A percentile compares a stretch with the other conserved stretches of the same genome.
These are phyloP conservation scores for Channa maculata DNA, from an alignment of 2,113 vertebrate genomes.

Conservation along the genomic window DNA sequence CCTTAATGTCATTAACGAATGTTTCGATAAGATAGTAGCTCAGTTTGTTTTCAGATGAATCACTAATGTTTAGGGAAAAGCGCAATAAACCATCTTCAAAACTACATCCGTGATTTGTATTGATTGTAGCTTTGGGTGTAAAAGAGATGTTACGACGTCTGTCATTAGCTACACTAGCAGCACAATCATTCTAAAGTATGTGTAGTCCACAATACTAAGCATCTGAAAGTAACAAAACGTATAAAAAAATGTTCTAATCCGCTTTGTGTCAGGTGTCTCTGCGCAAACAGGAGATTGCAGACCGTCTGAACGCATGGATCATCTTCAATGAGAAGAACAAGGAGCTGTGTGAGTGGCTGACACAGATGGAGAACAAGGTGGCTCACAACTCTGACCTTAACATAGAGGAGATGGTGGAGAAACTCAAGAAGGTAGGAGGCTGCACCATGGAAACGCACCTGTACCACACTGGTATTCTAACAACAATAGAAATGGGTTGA, in stretches of 20 bases:
- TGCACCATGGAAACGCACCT: too few relatives aligned
- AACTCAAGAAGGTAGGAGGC: conserved; percentile 91
- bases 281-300: conserved; percentile 90
- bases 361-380: conserved; percentile 93
- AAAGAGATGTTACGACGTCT: too few relatives aligned
- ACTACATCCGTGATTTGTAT: too few relatives aligned
- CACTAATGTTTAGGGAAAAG: too few relatives aligned
- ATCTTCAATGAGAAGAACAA: conserved; percentile 93
- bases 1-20: too few relatives aligned
- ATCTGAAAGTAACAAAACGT: neutral
- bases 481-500: too few relatives aligned
- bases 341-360: conserved; percentile 92
- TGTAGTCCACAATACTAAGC: neutral
- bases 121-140: too few relatives aligned
- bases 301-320: conserved; percentile 90
- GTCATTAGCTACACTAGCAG: neutral
- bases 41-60: too few relatives aligned
- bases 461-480: too few relatives aligned
- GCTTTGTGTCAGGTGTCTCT: conserved; percentile 85
- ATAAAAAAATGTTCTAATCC: neutral
- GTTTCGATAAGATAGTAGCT: too few relatives aligned
- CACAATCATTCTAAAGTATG: neutral
- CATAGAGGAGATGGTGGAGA: conserved; percentile 97
- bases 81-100: too few relatives aligned
- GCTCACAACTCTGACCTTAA: conserved; percentile 89